Conservation (phyloP, 30 jellyfish, hydroid and myxozoan species). For the Chironex yamaguchii region DNA sequence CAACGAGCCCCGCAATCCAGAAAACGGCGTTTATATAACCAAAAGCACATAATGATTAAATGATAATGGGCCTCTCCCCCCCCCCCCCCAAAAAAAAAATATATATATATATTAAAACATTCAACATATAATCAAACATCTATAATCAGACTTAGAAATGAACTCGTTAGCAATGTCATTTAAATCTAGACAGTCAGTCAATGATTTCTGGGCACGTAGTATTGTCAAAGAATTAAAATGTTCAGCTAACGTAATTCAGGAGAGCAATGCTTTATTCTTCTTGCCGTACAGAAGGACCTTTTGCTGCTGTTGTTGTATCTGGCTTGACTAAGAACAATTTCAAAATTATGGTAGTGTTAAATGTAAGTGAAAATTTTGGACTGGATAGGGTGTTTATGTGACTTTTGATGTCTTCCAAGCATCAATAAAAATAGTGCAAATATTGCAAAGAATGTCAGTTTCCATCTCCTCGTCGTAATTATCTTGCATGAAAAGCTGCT, state of each 20-base stretch:
- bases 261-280: not conserved
- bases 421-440: not conserved
- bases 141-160: not conserved
- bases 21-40: not conserved
- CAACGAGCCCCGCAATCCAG: not conserved
- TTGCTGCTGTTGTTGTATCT: no score
- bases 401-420: not conserved
- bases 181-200: not conserved
- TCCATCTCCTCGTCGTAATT: not conserved
- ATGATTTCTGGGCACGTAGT: not conserved
- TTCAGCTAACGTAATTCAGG: not conserved
- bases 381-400: not conserved
- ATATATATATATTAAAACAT: no score
- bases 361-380: not conserved
- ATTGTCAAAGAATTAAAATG: not conserved
- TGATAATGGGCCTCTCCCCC: no score
- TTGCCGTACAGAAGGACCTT: no score
- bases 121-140: not conserved
- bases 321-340: not conserved
- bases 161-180: not conserved
- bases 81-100: no score
- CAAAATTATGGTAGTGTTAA: not conserved
- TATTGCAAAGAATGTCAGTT: not conserved
- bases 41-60: no score
- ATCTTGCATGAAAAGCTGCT: not conserved